Evolutionary conservation across 2,888 invertebrate species (phyloP).

Genomic region (Charanyca ferruginea): DNA sequence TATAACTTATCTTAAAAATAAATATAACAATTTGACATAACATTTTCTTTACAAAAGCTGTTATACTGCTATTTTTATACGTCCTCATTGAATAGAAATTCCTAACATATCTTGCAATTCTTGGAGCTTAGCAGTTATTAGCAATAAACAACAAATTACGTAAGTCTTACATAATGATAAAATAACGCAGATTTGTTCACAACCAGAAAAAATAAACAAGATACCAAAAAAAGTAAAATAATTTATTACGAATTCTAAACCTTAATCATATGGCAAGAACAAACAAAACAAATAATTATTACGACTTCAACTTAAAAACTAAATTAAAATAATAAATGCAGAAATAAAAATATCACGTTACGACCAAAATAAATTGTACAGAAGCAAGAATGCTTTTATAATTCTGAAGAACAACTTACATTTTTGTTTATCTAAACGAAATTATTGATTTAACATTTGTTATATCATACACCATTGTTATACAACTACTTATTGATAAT

Average conservation of each 20-base stretch:
- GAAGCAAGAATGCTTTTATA: constrained; percentile 24
- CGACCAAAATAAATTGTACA: constrained; percentile 21
- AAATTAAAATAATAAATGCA: constrained; percentile 64
- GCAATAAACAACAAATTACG: neutral
- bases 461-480: constrained; percentile 26
- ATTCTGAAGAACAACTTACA: constrained; percentile 1
- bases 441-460: constrained; percentile 9
- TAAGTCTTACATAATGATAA: neutral
- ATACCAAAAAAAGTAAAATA: constrained; percentile 54
- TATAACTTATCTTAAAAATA: too few relatives aligned
- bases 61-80: too few relatives aligned
- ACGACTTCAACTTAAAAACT: constrained; percentile 58
- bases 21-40: too few relatives aligned
- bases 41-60: too few relatives aligned
- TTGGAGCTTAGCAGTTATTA: too few relatives aligned
- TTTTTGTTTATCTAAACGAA: constrained; percentile 10
- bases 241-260: constrained; percentile 67
- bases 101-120: too few relatives aligned
- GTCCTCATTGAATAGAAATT: too few relatives aligned
- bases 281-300: constrained; percentile 71
- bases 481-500: constrained; percentile 24
- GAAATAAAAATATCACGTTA: constrained; percentile 54
- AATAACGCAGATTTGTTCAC: neutral
- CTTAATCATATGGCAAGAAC: constrained; percentile 84
- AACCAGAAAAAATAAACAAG: constrained; percentile 50